Evolutionary conservation across 1,140 invertebrate species (phyloP).

Genomic region (Doryteuthis pealeii): DNA sequence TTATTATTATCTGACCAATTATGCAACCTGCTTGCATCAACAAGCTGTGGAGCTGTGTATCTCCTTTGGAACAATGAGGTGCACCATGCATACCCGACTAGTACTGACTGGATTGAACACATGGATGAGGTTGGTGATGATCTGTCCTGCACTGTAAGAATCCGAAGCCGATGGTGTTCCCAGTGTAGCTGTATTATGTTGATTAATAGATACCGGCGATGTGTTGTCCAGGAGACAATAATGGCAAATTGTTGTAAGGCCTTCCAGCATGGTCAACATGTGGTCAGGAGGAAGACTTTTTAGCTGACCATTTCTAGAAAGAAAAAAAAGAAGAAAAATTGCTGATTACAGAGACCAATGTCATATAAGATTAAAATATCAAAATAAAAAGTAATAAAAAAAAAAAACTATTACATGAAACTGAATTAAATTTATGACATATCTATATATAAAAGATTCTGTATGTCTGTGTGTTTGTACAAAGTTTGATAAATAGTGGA

Average conservation of each 20-base stretch:
- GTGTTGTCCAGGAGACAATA: slow-evolving; percentile 80
- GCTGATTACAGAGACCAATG: background rate
- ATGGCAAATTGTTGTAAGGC: slow-evolving; percentile 80
- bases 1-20: no score
- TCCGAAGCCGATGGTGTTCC: slow-evolving; percentile 56
- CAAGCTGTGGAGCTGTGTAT: no score
- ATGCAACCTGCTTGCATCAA: no score
- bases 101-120: slow-evolving; percentile 63
- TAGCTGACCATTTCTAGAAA: slow-evolving; percentile 17
- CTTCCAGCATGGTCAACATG: slow-evolving; percentile 77
- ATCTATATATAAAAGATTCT: no score
- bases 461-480: no score
- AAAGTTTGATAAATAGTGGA: no score
- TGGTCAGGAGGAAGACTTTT: slow-evolving; percentile 72
- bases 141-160: slow-evolving; percentile 63
- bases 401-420: no score
- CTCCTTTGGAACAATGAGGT: no score
- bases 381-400: no score
- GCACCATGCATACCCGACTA: slow-evolving; percentile 40
- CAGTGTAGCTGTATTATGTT: background rate
- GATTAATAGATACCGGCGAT: slow-evolving; percentile 62
- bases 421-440: no score
- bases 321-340: slow-evolving; percentile 8
- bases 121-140: slow-evolving; percentile 81
- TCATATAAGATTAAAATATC: background rate